Percentiles rank a stretch among this genome's conserved stretches.
These are phyloP conservation scores for Aurelia sp. DNA, from an alignment of 30 jellyfish, hydroid and myxozoan species.

Conservation along the genomic window DNA sequence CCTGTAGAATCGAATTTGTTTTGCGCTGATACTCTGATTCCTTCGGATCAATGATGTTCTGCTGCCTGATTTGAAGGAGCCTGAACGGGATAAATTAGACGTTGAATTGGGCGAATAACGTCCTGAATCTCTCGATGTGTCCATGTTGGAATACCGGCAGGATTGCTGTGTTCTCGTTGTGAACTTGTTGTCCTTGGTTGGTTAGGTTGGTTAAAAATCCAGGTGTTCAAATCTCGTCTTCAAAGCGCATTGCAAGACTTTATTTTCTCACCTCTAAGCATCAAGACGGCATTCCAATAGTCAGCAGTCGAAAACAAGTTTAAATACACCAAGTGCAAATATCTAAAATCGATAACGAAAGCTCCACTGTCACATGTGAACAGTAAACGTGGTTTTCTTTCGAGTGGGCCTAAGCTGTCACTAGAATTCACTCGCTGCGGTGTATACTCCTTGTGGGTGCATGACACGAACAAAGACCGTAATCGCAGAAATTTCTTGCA, in stretches of 20 bases:
- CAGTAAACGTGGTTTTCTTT: no score
- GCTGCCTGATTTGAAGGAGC: conserved; percentile 80
- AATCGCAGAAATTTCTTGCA: conserved; percentile 62
- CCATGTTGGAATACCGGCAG: conserved; percentile 27
- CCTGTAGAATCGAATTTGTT: conserved; percentile 90
- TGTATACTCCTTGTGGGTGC: conserved; percentile 53
- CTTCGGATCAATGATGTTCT: conserved; percentile 93
- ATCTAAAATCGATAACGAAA: no score
- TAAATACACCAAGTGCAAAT: no score
- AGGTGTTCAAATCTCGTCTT: neutral
- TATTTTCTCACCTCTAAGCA: neutral
- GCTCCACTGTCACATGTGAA: conserved; percentile 13
- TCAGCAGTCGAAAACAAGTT: no score
- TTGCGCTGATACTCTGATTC: conserved; percentile 96
- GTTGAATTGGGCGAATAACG: conserved; percentile 71
- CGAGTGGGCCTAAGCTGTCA: conserved; percentile 21
- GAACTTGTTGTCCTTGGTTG: no score
- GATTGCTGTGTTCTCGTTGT: no score
- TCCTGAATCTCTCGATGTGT: conserved; percentile 77
- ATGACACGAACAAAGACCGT: conserved; percentile 76
- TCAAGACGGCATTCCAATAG: no score
- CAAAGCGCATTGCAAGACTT: conserved; percentile 57
- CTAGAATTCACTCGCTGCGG: conserved; percentile 28
- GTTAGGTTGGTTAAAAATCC: no score
- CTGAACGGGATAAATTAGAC: conserved; percentile 72